Percentiles rank a stretch among this genome's conserved stretches.
phyloP scores from a whole-genome alignment of 2,113 vertebrate genomes.

The Loxodonta africana region DNA sequence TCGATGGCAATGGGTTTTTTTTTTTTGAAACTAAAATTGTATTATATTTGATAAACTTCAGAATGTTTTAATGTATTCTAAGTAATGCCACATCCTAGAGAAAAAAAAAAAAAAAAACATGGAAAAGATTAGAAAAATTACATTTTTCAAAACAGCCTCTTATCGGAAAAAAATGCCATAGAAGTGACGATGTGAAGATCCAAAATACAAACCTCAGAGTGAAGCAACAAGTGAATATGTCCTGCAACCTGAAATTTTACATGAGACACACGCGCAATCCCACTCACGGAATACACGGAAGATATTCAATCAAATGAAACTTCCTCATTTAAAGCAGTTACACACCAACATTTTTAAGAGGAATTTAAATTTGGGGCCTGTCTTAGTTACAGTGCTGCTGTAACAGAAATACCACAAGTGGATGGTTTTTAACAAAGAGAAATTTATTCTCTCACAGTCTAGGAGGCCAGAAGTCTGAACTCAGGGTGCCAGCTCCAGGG shows the following conservation, averaged over 20 bases:
- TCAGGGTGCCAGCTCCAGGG: too few relatives aligned
- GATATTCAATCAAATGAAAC: not conserved
- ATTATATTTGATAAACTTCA: constrained; percentile 49
- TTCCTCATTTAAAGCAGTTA: not conserved
- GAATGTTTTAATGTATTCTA: constrained; percentile 31
- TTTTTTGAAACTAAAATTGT: not conserved
- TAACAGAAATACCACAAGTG: too few relatives aligned
- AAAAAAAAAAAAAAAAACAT: not conserved
- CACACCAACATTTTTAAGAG: not conserved
- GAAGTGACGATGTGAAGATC: not conserved
- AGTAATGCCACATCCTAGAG: not conserved
- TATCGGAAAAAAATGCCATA: constrained; percentile 55
- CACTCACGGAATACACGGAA: not conserved
- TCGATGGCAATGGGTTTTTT: too few relatives aligned
- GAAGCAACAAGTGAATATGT: not conserved
- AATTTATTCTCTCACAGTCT: too few relatives aligned
- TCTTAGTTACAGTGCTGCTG: too few relatives aligned
- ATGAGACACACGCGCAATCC: not conserved
- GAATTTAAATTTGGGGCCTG: not conserved
- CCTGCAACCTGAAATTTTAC: not conserved
- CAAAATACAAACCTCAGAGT: not conserved
- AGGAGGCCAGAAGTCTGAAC: too few relatives aligned
- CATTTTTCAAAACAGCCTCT: constrained; percentile 59
- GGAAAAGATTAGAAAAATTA: constrained; percentile 63
- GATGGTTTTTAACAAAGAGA: too few relatives aligned